Percentiles rank a stretch among this genome's conserved stretches.
Conservation (phyloP, 1,140 invertebrate genomes). For the Sarcophaga bullata region DNA sequence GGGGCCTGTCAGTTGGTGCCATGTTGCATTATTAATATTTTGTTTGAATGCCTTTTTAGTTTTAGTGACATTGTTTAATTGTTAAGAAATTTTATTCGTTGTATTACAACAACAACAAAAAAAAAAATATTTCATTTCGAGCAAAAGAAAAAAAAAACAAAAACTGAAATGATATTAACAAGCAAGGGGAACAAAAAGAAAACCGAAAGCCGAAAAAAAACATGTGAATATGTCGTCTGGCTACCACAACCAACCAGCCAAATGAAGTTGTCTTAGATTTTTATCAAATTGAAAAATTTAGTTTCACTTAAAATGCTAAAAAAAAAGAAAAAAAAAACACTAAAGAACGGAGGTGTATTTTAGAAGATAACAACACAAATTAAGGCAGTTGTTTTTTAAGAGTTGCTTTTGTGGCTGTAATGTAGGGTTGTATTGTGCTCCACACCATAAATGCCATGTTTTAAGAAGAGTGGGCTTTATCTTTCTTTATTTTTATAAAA, state of each 20-base stretch:
- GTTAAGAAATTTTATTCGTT: conserved; percentile 29
- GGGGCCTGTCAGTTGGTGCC: conserved; percentile 30
- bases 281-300: conserved; percentile 17
- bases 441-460: too few species aligned
- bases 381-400: too few species aligned
- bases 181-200: not conserved
- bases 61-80: conserved; percentile 40
- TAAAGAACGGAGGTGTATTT: too few species aligned
- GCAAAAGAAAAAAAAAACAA: too few species aligned
- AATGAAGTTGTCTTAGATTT: conserved; percentile 20
- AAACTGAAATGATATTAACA: not conserved
- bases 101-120: not conserved
- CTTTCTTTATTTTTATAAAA: too few species aligned
- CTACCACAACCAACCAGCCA: not conserved
- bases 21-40: conserved; percentile 40
- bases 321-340: too few species aligned
- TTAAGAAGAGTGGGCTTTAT: too few species aligned
- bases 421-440: too few species aligned
- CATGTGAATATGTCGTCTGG: too few species aligned
- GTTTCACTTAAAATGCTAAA: not conserved
- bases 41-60: conserved; percentile 29
- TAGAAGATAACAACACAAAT: too few species aligned
- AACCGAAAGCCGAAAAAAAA: too few species aligned
- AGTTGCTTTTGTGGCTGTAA: too few species aligned
- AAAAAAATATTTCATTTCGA: conserved; percentile 18